Conservation (phyloP, 1,140 invertebrate species). For the Drosophila setifemur region DNA sequence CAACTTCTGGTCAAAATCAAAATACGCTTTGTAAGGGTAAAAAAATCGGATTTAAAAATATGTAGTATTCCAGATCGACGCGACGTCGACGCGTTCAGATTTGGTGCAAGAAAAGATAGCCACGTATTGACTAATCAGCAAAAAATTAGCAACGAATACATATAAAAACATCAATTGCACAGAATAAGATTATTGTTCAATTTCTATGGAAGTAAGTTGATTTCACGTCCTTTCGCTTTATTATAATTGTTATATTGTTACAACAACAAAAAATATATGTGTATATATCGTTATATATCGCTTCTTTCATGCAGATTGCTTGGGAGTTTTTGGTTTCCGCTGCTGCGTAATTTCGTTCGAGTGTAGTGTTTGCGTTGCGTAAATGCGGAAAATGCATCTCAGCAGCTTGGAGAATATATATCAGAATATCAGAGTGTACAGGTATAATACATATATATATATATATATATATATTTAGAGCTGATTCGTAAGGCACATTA, state of each 20-base stretch:
- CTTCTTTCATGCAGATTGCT: constrained; percentile 32
- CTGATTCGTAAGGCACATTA: constrained; percentile 67
- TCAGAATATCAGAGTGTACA: constrained; percentile 2
- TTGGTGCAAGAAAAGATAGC: too few species aligned
- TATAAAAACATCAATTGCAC: too few species aligned
- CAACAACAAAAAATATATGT: constrained; percentile 42
- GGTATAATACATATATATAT: constrained; percentile 7
- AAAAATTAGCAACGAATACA: too few species aligned
- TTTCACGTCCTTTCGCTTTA: constrained; percentile 54
- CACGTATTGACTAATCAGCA: too few species aligned
- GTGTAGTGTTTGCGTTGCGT: constrained; percentile 4
- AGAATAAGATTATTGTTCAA: too few species aligned
- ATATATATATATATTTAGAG: constrained; percentile 24
- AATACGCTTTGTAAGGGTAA: too few species aligned
- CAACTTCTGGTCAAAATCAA: too few species aligned
- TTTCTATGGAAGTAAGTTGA: constrained; percentile 1
- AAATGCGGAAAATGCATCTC: constrained; percentile 26
- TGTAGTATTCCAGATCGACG: too few species aligned
- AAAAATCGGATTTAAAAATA: too few species aligned
- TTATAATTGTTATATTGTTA: constrained; percentile 53
- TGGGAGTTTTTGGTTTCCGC: constrained; percentile 38
- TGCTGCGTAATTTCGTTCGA: constrained; percentile 9
- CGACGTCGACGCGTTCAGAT: too few species aligned
- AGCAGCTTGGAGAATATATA: background rate
- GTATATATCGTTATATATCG: constrained; percentile 8